These are phyloP conservation scores for Halcyon chelicuti DNA, from an alignment of 2,797 vertebrate genomes.

Conservation along the genomic window DNA sequence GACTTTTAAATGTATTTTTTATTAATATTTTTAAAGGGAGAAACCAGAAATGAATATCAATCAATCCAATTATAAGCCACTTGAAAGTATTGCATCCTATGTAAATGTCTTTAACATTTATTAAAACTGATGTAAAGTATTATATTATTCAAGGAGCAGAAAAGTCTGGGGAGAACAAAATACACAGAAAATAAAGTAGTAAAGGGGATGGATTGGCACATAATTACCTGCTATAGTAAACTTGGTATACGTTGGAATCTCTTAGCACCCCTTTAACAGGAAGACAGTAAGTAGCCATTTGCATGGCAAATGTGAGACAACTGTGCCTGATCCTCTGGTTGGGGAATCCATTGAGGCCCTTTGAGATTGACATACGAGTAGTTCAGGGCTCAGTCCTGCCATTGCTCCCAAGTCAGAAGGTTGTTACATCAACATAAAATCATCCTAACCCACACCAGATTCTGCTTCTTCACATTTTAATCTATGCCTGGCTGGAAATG, in stretches of 20 bases:
- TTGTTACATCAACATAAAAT: neutral
- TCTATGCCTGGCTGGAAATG: neutral
- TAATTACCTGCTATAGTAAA: neutral
- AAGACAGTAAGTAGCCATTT: neutral
- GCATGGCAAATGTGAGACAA: neutral
- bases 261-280: neutral
- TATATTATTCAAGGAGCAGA: neutral
- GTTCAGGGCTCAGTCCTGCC: neutral
- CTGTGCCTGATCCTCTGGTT: neutral
- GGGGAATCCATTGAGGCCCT: neutral
- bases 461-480: neutral
- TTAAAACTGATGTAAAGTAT: neutral
- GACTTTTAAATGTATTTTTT: neutral
- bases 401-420: neutral
- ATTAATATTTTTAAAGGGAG: neutral
- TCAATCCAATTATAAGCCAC: neutral
- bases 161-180: neutral
- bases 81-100: neutral
- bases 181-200: neutral
- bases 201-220: neutral
- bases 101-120: neutral
- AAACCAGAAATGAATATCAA: neutral
- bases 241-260: neutral
- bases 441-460: neutral
- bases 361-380: neutral